Evolutionary conservation across 2,888 invertebrate species (phyloP).

Genomic region (Cheilosia grossa): DNA sequence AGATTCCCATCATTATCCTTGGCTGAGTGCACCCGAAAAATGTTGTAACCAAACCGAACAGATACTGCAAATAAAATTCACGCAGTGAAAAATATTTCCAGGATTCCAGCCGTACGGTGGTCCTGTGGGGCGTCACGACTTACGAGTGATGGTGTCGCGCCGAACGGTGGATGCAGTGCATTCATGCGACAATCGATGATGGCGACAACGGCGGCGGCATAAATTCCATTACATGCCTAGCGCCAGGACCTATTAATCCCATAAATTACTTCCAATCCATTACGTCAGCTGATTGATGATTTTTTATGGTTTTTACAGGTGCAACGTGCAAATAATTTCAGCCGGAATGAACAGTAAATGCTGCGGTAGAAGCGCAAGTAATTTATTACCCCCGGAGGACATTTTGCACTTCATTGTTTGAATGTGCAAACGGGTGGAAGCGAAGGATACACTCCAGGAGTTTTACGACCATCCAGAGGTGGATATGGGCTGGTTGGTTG

Average conservation of each 20-base stretch:
- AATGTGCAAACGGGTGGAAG: slow-evolving; percentile 75
- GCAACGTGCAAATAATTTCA: slow-evolving; percentile 75
- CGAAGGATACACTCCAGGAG: slow-evolving; percentile 18
- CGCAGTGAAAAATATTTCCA: slow-evolving; percentile 68
- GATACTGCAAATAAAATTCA: slow-evolving; percentile 73
- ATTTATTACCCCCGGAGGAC: slow-evolving; percentile 69
- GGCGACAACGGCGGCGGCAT: slow-evolving; percentile 67
- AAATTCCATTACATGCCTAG: slow-evolving; percentile 73
- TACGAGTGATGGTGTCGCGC: neutral
- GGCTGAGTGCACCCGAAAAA: slow-evolving; percentile 69
- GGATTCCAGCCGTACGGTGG: slow-evolving; percentile 56
- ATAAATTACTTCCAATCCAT: slow-evolving; percentile 78
- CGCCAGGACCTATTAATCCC: slow-evolving; percentile 75
- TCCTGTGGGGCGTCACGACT: neutral
- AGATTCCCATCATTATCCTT: slow-evolving; percentile 74
- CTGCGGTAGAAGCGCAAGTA: slow-evolving; percentile 75
- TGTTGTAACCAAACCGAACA: slow-evolving; percentile 58
- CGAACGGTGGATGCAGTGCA: slow-evolving; percentile 52
- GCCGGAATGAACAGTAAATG: slow-evolving; percentile 70
- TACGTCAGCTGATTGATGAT: slow-evolving; percentile 77
- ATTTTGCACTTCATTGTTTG: slow-evolving; percentile 73
- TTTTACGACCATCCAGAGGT: slow-evolving; percentile 28
- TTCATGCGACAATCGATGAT: slow-evolving; percentile 75
- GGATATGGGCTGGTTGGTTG: slow-evolving; percentile 12
- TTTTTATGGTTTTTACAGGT: slow-evolving; percentile 77